phyloP scores from a whole-genome alignment of 2,888 invertebrate genomes.

The Antitype chi region DNA sequence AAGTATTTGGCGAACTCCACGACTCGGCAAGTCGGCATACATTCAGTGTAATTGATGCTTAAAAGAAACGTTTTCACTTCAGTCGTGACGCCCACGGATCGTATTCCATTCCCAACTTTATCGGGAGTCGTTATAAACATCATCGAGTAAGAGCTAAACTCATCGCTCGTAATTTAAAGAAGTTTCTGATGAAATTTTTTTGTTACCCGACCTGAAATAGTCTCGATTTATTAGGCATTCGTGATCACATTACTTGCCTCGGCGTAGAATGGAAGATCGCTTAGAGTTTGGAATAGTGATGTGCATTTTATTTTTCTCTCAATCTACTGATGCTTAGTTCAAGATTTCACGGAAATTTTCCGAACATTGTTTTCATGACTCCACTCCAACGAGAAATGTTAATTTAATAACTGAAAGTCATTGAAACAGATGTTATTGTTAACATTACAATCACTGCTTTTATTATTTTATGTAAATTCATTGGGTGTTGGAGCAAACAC shows the following conservation, averaged over 20 bases:
- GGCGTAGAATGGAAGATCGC: slow-evolving; percentile 14
- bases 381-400: not conserved
- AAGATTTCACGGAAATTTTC: not conserved
- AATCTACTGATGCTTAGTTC: slow-evolving; percentile 6
- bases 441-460: slow-evolving; percentile 14
- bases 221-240: slow-evolving; percentile 71
- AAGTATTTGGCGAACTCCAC: slow-evolving; percentile 24
- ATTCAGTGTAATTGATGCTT: slow-evolving; percentile 47
- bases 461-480: slow-evolving; percentile 33
- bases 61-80: slow-evolving; percentile 36
- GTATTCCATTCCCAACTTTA: slow-evolving; percentile 44
- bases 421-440: slow-evolving; percentile 21
- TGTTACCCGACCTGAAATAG: slow-evolving; percentile 70
- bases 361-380: slow-evolving; percentile 23
- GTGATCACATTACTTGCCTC: slow-evolving; percentile 53
- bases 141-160: slow-evolving; percentile 64
- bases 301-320: slow-evolving; percentile 17
- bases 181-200: slow-evolving; percentile 56
- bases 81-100: slow-evolving; percentile 31
- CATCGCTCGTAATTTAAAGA: slow-evolving; percentile 67
- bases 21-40: slow-evolving; percentile 2
- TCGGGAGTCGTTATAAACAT: slow-evolving; percentile 54
- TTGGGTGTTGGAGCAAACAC: slow-evolving; percentile 10
- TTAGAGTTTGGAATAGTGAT: not conserved
- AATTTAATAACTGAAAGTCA: not conserved